phyloP scores from a whole-genome alignment of 2,113 vertebrate genomes.

The Alethe diademata region DNA sequence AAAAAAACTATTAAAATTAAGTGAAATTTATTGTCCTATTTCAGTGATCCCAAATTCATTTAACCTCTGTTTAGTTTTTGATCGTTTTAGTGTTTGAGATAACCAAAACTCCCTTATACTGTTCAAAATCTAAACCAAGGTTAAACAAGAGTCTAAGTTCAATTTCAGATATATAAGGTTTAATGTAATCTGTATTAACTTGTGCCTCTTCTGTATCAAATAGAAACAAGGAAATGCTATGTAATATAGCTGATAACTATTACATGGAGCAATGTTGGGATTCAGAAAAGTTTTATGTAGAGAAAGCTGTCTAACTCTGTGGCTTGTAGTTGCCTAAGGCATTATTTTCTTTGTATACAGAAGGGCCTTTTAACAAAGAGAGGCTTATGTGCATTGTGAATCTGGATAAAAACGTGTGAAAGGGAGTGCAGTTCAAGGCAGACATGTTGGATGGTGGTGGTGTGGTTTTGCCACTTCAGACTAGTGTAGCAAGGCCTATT shows the following conservation, averaged over 20 bases:
- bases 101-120: not conserved
- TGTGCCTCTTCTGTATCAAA: not conserved
- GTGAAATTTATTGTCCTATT: not conserved
- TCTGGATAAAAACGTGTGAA: slow-evolving; percentile 9
- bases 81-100: not conserved
- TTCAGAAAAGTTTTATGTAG: not conserved
- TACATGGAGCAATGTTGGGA: not conserved
- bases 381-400: slow-evolving; percentile 1
- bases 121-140: not conserved
- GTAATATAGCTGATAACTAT: not conserved
- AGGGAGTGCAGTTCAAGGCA: not conserved
- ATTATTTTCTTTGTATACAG: slow-evolving; percentile 17
- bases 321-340: not conserved
- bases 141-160: not conserved
- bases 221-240: not conserved
- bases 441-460: not conserved
- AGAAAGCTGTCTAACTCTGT: not conserved
- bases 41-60: not conserved
- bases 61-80: not conserved
- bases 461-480: not conserved
- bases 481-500: not conserved
- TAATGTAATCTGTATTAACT: not conserved
- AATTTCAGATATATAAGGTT: not conserved
- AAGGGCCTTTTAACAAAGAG: slow-evolving; percentile 35
- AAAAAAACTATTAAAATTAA: not conserved